phyloP scores from a whole-genome alignment of 2,888 invertebrate species.

The Julus scandinavius region DNA sequence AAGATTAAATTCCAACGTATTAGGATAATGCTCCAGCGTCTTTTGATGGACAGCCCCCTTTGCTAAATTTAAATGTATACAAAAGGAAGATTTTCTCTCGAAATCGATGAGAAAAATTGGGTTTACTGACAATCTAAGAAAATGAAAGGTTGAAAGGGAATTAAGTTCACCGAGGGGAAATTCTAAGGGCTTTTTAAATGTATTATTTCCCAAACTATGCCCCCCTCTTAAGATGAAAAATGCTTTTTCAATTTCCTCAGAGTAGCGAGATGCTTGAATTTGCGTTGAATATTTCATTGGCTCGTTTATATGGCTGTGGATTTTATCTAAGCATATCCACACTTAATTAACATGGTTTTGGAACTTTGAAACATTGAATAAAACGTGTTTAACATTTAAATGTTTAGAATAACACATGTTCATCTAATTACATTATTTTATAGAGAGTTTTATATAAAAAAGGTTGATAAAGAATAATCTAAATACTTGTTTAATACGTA shows the following conservation, averaged over 20 bases:
- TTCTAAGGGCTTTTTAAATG: neutral
- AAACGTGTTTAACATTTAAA: too few species aligned
- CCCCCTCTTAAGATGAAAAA: neutral
- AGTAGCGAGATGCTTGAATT: neutral
- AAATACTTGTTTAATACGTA: too few species aligned
- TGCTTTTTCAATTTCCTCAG: neutral
- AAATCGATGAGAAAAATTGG: neutral
- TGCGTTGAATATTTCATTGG: too few species aligned
- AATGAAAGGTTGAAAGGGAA: neutral
- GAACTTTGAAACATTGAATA: too few species aligned
- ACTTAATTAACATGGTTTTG: too few species aligned
- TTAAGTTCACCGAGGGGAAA: neutral
- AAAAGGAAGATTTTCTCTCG: conserved; percentile 10
- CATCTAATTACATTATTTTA: too few species aligned
- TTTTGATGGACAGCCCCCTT: neutral
- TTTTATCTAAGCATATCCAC: too few species aligned
- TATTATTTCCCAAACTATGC: neutral
- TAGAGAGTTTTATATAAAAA: too few species aligned
- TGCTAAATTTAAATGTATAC: neutral
- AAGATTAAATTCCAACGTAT: neutral
- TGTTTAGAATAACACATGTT: too few species aligned
- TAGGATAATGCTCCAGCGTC: neutral
- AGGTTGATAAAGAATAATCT: too few species aligned
- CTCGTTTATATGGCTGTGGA: too few species aligned
- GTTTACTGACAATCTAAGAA: conserved; percentile 2